phyloP scores from a whole-genome alignment of 1,140 invertebrate species.

The Drosophila tsacasi region DNA sequence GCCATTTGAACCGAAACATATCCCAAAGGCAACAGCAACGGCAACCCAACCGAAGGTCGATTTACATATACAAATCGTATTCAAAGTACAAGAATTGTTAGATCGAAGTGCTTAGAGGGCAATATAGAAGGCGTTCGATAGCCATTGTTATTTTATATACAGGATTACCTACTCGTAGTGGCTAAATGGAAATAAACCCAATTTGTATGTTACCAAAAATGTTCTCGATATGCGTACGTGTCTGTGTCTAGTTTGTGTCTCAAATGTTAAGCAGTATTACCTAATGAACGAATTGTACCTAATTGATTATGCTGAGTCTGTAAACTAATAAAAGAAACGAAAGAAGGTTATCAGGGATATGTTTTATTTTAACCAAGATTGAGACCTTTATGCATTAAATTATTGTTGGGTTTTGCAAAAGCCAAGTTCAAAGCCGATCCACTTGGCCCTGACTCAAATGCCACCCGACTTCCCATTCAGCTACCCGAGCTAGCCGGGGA shows the following conservation, averaged over 20 bases:
- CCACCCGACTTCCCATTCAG: background rate
- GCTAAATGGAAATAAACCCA: conserved; percentile 26
- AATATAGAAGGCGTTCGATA: conserved; percentile 26
- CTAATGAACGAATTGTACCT: conserved; percentile 73
- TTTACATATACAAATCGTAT: conserved; percentile 52
- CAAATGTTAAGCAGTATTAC: conserved; percentile 73
- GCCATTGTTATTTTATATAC: conserved; percentile 74
- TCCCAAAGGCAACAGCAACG: conserved; percentile 51
- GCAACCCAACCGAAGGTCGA: conserved; percentile 47
- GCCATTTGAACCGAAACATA: conserved; percentile 67
- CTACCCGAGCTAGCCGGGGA: background rate
- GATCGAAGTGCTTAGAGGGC: conserved; percentile 16
- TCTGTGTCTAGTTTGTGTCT: conserved; percentile 63
- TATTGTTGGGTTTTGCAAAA: too few relatives aligned
- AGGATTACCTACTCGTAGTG: conserved; percentile 28
- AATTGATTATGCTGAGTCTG: conserved; percentile 53
- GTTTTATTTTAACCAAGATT: background rate
- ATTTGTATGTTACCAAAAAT: conserved; percentile 31
- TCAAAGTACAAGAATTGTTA: conserved; percentile 62
- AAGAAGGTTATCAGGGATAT: background rate
- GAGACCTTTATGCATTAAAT: too few relatives aligned
- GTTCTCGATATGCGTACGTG: conserved; percentile 38
- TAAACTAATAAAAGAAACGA: conserved; percentile 43
- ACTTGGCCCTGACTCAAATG: conserved; percentile 15
- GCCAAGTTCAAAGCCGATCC: background rate